Base-by-base conservation (phyloP, 2,888 invertebrate genomes). In the Chirona hameri region DNA sequence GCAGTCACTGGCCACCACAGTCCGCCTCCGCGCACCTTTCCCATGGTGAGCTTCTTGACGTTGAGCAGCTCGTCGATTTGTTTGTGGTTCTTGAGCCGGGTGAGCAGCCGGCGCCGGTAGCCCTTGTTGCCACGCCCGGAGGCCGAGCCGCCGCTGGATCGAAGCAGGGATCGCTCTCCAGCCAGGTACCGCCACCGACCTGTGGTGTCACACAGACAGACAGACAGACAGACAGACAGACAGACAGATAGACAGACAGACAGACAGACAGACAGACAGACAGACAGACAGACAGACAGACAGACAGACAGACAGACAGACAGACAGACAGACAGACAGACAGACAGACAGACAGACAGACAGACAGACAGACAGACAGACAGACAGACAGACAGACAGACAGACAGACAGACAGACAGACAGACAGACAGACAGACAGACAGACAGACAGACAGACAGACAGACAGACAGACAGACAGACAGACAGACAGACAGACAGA, bases 1-100 rank as follows among this genome's bases (percentile, higher is more conserved):
- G n/a, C 7, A 39, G 39, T 39, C 39, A 5, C 39, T n/a, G n/a
- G n/a, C n/a, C 39, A 39, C 7, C 39, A 39, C 39, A 39, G 39
- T 7, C 65, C 27, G 24, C 27, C 27, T 1, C 10, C 24, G 12
- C 18, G 29, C 31, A 72, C 72, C 72, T 76, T 76, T 2, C 46
- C 76, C 76, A 76, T 76, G 76, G 76, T 76, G 39, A 76, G 76
- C 24, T 76, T 76, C 46, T 76, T 76, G 39, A 76, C 76, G 76
- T 76, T 76, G 39, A 76, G 76, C 46, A 76, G 76, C 24, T 76
- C 76, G 76, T 76, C 76, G 5, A 76, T 76, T 24, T 76, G 76
- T 12, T 76, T 76, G 76, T 76, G 76, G 39, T 76, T 76, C 27
- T 76, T 76, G 10, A 76, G 76, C 3, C 76, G 76, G 24, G 76